Evolutionary conservation across 2,113 vertebrate species (phyloP).

Genomic region (Oreotragus oreotragus): DNA sequence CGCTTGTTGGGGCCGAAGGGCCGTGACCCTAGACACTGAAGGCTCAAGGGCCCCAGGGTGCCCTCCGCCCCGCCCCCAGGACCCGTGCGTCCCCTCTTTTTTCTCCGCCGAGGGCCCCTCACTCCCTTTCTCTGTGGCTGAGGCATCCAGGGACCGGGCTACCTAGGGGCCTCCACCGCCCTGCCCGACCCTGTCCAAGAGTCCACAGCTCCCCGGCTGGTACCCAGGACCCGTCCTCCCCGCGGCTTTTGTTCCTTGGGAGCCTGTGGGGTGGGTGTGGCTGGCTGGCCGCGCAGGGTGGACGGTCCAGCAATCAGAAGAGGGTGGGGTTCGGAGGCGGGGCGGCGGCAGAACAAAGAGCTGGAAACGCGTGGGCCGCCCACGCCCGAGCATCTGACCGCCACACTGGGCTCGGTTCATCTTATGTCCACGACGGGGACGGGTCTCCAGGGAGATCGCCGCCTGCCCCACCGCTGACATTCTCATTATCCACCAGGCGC

Average conservation of each 20-base stretch:
- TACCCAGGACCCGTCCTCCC: neutral
- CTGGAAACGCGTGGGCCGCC: neutral
- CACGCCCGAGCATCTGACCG: neutral
- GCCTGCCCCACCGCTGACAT: too few relatives aligned
- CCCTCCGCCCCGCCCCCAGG: neutral
- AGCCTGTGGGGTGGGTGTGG: conserved; percentile 44
- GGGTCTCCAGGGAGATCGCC: neutral
- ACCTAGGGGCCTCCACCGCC: neutral
- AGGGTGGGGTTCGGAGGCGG: conserved; percentile 42
- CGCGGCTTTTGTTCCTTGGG: conserved; percentile 20
- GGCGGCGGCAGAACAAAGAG: conserved; percentile 68
- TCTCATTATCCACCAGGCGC: neutral
- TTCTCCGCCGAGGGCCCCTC: neutral
- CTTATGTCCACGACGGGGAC: neutral
- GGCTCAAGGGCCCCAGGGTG: neutral
- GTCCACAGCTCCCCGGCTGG: neutral
- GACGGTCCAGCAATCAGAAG: neutral
- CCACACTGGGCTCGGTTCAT: neutral
- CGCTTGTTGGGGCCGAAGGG: neutral
- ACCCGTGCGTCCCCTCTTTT: neutral
- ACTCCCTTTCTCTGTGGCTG: neutral
- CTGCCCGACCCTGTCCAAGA: neutral
- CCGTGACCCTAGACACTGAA: neutral
- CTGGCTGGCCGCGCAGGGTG: neutral
- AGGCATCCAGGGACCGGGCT: neutral